Percentiles rank a stretch among this genome's conserved stretches.
Conservation (phyloP, 2,797 vertebrate species). For the Tolypeutes matacus region DNA sequence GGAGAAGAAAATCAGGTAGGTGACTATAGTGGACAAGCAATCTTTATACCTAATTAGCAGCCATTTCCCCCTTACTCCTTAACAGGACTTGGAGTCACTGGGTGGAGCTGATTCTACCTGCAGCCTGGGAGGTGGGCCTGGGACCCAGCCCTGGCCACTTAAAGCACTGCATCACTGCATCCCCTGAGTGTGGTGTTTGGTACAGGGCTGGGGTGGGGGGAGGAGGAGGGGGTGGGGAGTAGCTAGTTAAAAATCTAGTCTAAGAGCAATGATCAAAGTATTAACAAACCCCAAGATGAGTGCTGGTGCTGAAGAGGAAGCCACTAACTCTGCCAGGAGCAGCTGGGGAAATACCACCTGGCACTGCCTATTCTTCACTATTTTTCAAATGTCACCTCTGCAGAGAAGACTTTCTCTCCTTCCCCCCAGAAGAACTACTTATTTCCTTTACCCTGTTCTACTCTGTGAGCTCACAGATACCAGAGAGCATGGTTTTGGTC, state of each 20-base stretch:
- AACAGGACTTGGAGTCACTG: neutral
- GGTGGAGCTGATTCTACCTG: neutral
- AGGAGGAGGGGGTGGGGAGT: neutral
- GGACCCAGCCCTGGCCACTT: neutral
- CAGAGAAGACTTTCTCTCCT: neutral
- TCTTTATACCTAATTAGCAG: neutral
- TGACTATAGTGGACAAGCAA: neutral
- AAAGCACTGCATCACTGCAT: neutral
- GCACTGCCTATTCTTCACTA: neutral
- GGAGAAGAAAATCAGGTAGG: neutral
- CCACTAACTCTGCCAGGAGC: neutral
- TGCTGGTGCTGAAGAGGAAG: rapidly evolving
- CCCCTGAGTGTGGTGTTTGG: neutral
- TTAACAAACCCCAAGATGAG: neutral
- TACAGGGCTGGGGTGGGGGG: neutral
- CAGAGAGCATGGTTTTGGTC: neutral
- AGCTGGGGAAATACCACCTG: neutral
- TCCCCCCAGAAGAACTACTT: neutral
- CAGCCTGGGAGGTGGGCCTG: neutral
- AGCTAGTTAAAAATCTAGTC: neutral
- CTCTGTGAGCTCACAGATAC: neutral
- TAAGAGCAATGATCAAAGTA: neutral
- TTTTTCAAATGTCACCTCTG: constrained; percentile 2
- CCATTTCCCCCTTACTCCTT: neutral
- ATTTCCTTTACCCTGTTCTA: neutral